Evolutionary conservation across 2,113 vertebrate genomes (phyloP).

Genomic region (Patagioenas fasciata): DNA sequence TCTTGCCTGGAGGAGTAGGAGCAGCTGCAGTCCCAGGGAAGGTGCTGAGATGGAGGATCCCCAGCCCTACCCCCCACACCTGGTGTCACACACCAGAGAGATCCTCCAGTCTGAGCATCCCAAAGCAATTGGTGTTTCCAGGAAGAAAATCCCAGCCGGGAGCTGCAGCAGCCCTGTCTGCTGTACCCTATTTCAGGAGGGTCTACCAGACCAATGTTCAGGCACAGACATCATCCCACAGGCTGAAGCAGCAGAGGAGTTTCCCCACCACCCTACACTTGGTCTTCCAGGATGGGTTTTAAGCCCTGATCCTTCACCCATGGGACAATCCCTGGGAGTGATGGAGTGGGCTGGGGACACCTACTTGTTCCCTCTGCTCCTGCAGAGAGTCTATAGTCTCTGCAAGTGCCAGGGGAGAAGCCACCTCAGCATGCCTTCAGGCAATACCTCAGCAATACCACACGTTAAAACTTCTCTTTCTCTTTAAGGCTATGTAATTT

Average conservation of each 20-base stretch:
- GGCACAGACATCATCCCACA: background rate
- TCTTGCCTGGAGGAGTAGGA: too few species aligned
- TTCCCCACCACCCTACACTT: background rate
- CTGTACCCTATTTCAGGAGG: rapidly evolving
- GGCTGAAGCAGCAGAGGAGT: background rate
- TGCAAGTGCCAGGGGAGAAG: background rate
- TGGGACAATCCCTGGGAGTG: background rate
- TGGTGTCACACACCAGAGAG: background rate
- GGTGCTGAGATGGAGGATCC: background rate
- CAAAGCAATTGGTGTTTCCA: background rate
- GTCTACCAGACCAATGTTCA: rapidly evolving
- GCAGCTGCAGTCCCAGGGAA: background rate
- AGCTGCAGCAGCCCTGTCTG: background rate
- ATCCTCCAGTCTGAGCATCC: background rate
- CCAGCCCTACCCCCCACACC: background rate
- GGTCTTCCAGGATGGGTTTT: background rate
- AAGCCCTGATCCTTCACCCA: background rate
- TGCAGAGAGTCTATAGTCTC: background rate
- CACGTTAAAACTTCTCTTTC: background rate
- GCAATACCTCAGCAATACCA: background rate
- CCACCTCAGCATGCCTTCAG: background rate
- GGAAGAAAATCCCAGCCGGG: background rate
- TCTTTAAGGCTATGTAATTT: constrained; percentile 43
- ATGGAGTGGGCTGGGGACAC: rapidly evolving
- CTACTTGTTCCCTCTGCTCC: background rate